phyloP scores from a whole-genome alignment of 1,140 invertebrate genomes.

The Globodera ellingtonae region DNA sequence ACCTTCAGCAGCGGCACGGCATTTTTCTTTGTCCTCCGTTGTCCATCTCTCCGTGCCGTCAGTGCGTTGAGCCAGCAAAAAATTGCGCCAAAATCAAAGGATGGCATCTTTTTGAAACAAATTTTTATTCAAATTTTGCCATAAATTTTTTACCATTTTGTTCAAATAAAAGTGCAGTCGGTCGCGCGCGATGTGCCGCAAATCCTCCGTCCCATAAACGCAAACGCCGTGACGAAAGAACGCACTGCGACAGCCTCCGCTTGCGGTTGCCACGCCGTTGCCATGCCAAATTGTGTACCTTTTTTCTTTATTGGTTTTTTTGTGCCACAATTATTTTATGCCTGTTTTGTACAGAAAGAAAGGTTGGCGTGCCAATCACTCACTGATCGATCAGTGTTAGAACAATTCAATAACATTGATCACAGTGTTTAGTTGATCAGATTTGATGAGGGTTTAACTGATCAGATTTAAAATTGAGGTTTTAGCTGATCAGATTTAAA shows the following conservation, averaged over 20 bases:
- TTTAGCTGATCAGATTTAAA: too few relatives aligned
- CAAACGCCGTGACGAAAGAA: slow-evolving; percentile 38
- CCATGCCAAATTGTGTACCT: slow-evolving; percentile 14
- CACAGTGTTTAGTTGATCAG: too few relatives aligned
- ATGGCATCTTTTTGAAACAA: slow-evolving; percentile 26
- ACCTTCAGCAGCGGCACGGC: neutral
- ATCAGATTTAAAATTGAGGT: neutral
- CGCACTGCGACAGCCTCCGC: slow-evolving; percentile 24
- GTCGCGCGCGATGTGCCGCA: slow-evolving; percentile 11
- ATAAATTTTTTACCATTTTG: slow-evolving; percentile 31
- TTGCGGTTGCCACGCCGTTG: neutral
- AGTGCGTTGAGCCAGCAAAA: slow-evolving; percentile 30
- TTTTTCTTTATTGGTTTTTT: too few relatives aligned
- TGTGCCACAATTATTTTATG: too few relatives aligned
- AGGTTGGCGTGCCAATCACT: too few relatives aligned
- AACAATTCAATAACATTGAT: too few relatives aligned
- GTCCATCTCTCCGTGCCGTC: slow-evolving; percentile 9
- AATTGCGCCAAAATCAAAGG: slow-evolving; percentile 44
- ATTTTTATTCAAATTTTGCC: neutral
- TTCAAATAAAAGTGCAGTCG: slow-evolving; percentile 35
- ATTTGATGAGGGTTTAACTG: too few relatives aligned
- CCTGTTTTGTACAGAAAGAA: too few relatives aligned
- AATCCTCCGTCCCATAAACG: slow-evolving; percentile 40
- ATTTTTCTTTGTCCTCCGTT: neutral
- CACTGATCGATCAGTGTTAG: too few relatives aligned